These are phyloP conservation scores for Gadopsis bispinosus DNA, from an alignment of 2,797 vertebrate species.

Conservation along the genomic window DNA sequence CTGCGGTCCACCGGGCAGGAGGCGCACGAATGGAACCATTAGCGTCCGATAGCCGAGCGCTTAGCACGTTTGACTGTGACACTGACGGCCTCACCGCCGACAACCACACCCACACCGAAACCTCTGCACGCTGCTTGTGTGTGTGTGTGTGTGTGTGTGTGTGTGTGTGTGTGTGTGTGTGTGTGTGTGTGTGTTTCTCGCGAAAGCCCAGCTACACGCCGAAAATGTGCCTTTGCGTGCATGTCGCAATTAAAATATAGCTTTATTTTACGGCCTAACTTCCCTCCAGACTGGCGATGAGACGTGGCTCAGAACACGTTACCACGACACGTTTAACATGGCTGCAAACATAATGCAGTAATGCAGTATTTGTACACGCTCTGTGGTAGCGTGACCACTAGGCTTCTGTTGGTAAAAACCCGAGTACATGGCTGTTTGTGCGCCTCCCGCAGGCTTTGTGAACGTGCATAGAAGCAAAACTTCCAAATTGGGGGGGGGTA, in stretches of 20 bases:
- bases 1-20: not conserved
- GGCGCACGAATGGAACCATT: not conserved
- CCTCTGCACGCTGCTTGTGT: not conserved
- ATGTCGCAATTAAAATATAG: too few relatives aligned
- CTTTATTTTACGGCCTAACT: too few relatives aligned
- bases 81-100: constrained; percentile 4
- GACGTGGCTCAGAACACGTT: not conserved
- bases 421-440: too few relatives aligned
- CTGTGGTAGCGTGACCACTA: too few relatives aligned
- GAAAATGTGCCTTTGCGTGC: too few relatives aligned
- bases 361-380: not conserved
- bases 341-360: not conserved
- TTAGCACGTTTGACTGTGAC: not conserved
- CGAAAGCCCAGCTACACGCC: too few relatives aligned
- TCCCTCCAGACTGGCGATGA: not conserved
- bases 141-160: not conserved
- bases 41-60: not conserved
- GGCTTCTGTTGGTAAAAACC: too few relatives aligned
- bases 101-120: constrained; percentile 22
- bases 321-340: not conserved
- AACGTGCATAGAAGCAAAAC: not conserved
- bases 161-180: too few relatives aligned
- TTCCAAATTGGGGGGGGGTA: too few relatives aligned
- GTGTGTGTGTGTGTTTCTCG: too few relatives aligned
- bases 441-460: too few relatives aligned